Percentiles rank a stretch among this genome's conserved stretches.
phyloP scores from a whole-genome alignment of 2,797 vertebrate species.

The Crocidura indochinensis region DNA sequence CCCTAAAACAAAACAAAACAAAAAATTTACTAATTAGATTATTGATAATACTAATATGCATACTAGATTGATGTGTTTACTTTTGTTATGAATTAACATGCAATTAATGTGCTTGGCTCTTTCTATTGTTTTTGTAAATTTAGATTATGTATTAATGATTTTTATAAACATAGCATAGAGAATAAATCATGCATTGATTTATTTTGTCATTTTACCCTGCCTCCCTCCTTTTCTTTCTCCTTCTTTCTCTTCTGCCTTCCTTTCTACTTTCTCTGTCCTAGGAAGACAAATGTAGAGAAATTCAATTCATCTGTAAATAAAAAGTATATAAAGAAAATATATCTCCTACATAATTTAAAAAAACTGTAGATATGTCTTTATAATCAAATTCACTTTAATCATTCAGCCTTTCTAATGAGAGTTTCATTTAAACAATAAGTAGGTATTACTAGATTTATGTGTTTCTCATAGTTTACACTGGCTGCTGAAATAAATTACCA shows the following conservation, averaged over 20 bases:
- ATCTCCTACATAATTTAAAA: background rate
- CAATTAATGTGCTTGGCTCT: background rate
- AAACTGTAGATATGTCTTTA: background rate
- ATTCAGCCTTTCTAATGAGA: background rate
- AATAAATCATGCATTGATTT: background rate
- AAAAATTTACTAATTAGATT: background rate
- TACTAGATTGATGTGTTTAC: background rate
- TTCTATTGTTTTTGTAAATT: background rate
- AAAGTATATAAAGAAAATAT: background rate
- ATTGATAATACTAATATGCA: too few species aligned
- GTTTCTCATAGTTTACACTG: background rate
- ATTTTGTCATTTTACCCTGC: background rate
- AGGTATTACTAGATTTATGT: fast-evolving
- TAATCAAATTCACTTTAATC: too few species aligned
- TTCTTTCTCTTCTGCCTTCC: fast-evolving
- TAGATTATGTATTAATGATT: background rate
- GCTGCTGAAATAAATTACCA: background rate
- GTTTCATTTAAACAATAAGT: background rate
- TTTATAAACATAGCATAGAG: background rate
- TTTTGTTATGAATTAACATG: background rate
- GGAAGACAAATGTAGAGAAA: background rate
- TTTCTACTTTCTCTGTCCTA: background rate
- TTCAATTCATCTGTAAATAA: background rate
- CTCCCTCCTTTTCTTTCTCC: background rate
- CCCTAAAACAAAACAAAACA: too few species aligned